phyloP scores from a whole-genome alignment of 1,140 invertebrate species.

The Euura lappo region DNA sequence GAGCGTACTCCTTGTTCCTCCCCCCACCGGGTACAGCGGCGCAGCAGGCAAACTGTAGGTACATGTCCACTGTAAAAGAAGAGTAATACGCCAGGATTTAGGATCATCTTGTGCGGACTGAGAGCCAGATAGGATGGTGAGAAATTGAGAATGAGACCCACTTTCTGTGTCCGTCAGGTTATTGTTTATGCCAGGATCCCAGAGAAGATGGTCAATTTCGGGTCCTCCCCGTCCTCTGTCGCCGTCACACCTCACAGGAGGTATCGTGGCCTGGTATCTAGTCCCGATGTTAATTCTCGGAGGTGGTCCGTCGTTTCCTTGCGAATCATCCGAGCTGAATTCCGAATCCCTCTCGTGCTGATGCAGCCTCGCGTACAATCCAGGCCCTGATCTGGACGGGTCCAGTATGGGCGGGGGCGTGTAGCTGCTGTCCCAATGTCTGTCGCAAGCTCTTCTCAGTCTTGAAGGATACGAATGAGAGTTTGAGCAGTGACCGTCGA shows the following conservation, averaged over 20 bases:
- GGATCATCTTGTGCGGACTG: neutral
- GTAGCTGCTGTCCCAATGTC: conserved; percentile 72
- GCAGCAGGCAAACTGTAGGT: conserved; percentile 92
- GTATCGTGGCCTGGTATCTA: conserved; percentile 87
- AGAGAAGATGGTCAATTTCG: conserved; percentile 77
- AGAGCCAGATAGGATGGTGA: neutral
- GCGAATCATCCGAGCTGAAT: conserved; percentile 57
- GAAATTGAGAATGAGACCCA: conserved; percentile 50
- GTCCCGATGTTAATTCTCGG: conserved; percentile 88
- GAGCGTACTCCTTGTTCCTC: conserved; percentile 92
- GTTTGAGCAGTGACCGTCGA: conserved; percentile 64
- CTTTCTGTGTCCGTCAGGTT: conserved; percentile 77
- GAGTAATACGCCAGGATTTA: neutral
- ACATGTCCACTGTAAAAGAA: conserved; percentile 75
- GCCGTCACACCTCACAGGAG: conserved; percentile 62
- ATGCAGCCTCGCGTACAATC: conserved; percentile 74
- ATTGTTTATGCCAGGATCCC: conserved; percentile 82
- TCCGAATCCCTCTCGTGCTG: conserved; percentile 55
- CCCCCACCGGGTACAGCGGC: conserved; percentile 89
- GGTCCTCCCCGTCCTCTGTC: conserved; percentile 54
- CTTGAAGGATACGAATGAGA: conserved; percentile 64
- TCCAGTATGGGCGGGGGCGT: conserved; percentile 93
- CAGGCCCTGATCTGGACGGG: conserved; percentile 84
- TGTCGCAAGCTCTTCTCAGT: conserved; percentile 63
- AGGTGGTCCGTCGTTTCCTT: conserved; percentile 57